Conservation (phyloP, 2,888 invertebrate genomes). For the Artemia sp. region DNA sequence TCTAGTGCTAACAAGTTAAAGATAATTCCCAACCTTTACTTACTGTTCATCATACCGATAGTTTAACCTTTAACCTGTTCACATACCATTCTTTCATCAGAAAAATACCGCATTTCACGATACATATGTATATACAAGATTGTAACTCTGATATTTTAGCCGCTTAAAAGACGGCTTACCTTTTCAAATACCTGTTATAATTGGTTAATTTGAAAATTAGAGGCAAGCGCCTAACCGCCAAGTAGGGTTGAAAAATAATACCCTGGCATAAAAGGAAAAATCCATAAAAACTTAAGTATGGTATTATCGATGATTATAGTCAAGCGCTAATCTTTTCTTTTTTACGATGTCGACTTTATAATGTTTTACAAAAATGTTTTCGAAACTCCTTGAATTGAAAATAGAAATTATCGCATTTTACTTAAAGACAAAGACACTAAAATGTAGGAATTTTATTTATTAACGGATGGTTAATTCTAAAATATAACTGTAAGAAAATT, state of each 20-base stretch:
- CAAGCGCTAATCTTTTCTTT: neutral
- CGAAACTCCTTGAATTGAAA: too few species aligned
- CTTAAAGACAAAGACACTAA: too few species aligned
- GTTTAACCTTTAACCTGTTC: constrained; percentile 7
- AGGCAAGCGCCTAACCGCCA: constrained; percentile 10
- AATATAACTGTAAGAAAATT: too few species aligned
- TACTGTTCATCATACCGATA: neutral
- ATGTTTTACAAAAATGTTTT: too few species aligned
- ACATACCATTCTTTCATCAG: constrained; percentile 13
- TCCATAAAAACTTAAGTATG: neutral
- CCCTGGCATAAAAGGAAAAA: constrained; percentile 4
- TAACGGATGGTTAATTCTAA: too few species aligned
- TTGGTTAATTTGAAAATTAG: constrained; percentile 15
- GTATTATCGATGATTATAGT: constrained; percentile 6
- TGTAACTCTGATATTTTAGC: constrained; percentile 13
- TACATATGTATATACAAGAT: constrained; percentile 12
- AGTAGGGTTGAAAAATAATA: neutral
- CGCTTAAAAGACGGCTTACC: constrained; percentile 2
- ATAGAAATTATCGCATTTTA: too few species aligned
- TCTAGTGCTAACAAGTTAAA: neutral
- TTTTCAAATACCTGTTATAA: constrained; percentile 15
- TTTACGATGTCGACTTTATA: too few species aligned
- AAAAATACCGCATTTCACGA: constrained; percentile 9
- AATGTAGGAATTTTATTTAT: too few species aligned
- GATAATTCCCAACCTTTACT: constrained; percentile 2